A percentile compares a stretch with the other conserved stretches of the same genome.
Conservation (phyloP, 2,113 vertebrate species). For the Menidia beryllina region DNA sequence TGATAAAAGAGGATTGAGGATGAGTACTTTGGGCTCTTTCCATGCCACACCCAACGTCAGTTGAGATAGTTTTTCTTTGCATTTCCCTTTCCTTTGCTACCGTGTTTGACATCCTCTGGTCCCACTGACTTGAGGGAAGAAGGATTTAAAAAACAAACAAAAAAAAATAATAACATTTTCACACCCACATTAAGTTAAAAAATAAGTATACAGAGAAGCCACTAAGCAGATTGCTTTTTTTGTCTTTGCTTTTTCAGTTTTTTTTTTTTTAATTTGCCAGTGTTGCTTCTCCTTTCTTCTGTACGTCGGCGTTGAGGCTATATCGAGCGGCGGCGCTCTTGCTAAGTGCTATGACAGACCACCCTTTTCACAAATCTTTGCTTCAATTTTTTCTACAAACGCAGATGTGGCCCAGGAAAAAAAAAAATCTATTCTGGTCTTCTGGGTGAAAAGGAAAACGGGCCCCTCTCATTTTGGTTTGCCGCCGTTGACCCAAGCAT, state of each 20-base stretch:
- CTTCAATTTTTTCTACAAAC: slow-evolving; percentile 65
- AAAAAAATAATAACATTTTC: slow-evolving; percentile 50
- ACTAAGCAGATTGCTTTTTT: slow-evolving; percentile 77
- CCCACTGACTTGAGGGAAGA: slow-evolving; percentile 64
- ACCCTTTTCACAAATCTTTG: slow-evolving; percentile 67
- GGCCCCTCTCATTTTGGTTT: slow-evolving; percentile 81
- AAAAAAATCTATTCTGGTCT: slow-evolving; percentile 61
- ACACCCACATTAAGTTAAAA: slow-evolving; percentile 74
- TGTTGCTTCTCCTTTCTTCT: slow-evolving; percentile 71
- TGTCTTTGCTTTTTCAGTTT: slow-evolving; percentile 67
- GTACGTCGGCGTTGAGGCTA: slow-evolving; percentile 77
- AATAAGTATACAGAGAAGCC: slow-evolving; percentile 69
- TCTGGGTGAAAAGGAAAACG: slow-evolving; percentile 55
- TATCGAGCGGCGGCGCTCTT: slow-evolving; percentile 64
- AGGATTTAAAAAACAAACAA: slow-evolving; percentile 27
- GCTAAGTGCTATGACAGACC: slow-evolving; percentile 83
- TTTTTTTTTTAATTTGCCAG: slow-evolving; percentile 67
- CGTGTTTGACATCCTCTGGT: slow-evolving; percentile 72
- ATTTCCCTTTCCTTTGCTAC: slow-evolving; percentile 83
- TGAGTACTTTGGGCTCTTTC: slow-evolving; percentile 40
- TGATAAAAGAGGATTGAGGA: slow-evolving; percentile 63
- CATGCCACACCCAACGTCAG: slow-evolving; percentile 46
- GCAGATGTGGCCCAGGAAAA: slow-evolving; percentile 39
- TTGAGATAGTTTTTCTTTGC: slow-evolving; percentile 67
- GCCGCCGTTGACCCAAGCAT: slow-evolving; percentile 61